Base-by-base conservation (phyloP, 2,888 invertebrate species). In the Minunthozetes semirufus region DNA sequence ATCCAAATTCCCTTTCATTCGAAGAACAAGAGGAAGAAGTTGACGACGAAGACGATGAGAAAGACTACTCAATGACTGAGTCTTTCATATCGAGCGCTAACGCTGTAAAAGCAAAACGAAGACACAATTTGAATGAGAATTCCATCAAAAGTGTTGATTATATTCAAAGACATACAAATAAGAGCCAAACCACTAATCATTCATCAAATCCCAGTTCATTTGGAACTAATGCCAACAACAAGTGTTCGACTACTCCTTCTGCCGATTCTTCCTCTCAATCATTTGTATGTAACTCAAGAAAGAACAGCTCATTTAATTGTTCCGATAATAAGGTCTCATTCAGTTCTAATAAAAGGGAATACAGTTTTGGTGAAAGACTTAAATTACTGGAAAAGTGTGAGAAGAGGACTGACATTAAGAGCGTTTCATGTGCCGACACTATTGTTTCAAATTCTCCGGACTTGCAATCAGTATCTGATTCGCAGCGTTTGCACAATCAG, bases 41-140 rank as follows among this genome's bases (percentile, higher is more conserved):
- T 25, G 72, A 72, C 6, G 74, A 74, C 9, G 46, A 72, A 27
- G 73, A 73, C 22, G 50, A 61, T 9, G 48, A 73, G 13, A 15
- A 22, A 22, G 50, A 53, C 25, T 42, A 38, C 42, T 59, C 42
- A 9, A 48, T 48, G n/a, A 50, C 15, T 13, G 50, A 22, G 1
- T 56, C 56, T 9, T 17, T 53, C 42, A 25, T 22, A 33, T 33
- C 63, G 15, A 33, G 3, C 17, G 2, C 63, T 1, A 38, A 4
- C 33, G 11, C 25, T 17, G 59, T 27, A 1, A 59, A 29, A 19
- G n/a, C 13, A 5, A 50, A 50, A 11, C n/a, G 19, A 50, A 56
- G 11, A 11, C 22, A 56, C 17, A 6, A 25, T 2, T 56, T 56
- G 19, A 56, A 17, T 56, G 19, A 17, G 33, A 33, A 33, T 63